Base-by-base conservation (phyloP, 2,113 vertebrate genomes). In the Scomber japonicus region DNA sequence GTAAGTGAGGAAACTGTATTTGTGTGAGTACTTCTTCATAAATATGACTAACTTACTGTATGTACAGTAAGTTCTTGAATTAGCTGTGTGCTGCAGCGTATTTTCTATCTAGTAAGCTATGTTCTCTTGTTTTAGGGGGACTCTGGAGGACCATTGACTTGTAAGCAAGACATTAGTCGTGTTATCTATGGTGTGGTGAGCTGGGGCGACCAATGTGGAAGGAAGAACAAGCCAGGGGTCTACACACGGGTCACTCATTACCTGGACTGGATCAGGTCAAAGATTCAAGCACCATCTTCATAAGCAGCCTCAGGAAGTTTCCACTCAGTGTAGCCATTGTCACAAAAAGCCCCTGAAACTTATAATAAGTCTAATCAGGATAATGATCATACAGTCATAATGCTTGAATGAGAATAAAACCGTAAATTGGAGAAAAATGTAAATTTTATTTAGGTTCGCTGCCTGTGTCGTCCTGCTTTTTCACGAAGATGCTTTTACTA, bases 91-190 rank as follows among this genome's bases (percentile, higher is more conserved):
- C 21, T 44, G 3, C 21, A 21, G 30, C 16, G 30, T 3, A 14
- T 71, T 60, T 48, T 24, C n/a, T 62, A 40, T 30, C 5, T 57
- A 15, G 2, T 76, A 30, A 84, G 13, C 45, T 40, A 2, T 53
- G 15, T 48, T 35, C 4, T 69, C 24, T 72, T 87, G 59, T 88
- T 89, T 60, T 82, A 99, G 98, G 97, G 97, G 17, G 98, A 99
- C 86, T 99, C 98, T 0, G 97, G 98, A 56, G 97, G 98, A 12
- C 97, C 98, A 1, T 80, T 99, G 80, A 96, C 95, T 10, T 99
- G 98, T 74, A 64, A 91, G 30, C 80, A 77, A 62, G 86, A 96
- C 0, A 89, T 75, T 0, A 82, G 71, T 45, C 89, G 91, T 61
- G 94, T 95, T 0, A 1, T 97, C 8, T 97, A 97, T 0, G 98